Percentiles rank a stretch among this genome's conserved stretches.
Conservation (phyloP, 2,113 vertebrate species). For the Conger conger region DNA sequence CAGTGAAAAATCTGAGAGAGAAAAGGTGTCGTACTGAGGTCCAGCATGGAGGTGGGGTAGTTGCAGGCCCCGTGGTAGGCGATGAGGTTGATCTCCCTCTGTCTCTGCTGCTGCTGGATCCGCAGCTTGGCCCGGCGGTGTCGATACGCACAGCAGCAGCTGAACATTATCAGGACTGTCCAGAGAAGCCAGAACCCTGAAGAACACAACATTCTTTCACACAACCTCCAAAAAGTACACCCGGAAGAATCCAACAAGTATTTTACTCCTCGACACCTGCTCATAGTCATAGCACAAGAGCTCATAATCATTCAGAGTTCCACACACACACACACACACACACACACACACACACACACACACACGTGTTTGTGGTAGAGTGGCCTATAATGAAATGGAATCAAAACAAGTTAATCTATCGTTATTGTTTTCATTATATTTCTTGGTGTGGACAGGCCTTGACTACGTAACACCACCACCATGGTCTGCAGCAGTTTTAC, state of each 20-base stretch:
- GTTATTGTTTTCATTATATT: too few relatives aligned
- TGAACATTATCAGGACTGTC: slow-evolving; percentile 92
- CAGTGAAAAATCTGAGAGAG: neutral
- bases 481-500: slow-evolving; percentile 64
- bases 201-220: slow-evolving; percentile 30
- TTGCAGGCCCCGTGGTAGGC: slow-evolving; percentile 91
- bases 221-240: neutral
- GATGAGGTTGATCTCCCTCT: slow-evolving; percentile 94
- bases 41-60: slow-evolving; percentile 79
- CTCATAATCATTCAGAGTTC: neutral
- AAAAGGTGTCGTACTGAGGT: slow-evolving; percentile 80
- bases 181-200: slow-evolving; percentile 97
- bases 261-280: neutral
- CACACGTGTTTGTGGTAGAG: neutral
- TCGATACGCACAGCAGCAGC: slow-evolving; percentile 93
- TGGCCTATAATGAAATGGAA: neutral
- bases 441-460: too few relatives aligned
- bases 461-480: too few relatives aligned
- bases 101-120: slow-evolving; percentile 92
- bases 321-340: neutral
- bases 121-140: slow-evolving; percentile 92
- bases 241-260: slow-evolving; percentile 23
- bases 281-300: too few relatives aligned
- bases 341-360: neutral
- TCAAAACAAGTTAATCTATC: too few relatives aligned